Conservation (phyloP, 2,888 invertebrate species). For the Orchesellides sinensis region DNA sequence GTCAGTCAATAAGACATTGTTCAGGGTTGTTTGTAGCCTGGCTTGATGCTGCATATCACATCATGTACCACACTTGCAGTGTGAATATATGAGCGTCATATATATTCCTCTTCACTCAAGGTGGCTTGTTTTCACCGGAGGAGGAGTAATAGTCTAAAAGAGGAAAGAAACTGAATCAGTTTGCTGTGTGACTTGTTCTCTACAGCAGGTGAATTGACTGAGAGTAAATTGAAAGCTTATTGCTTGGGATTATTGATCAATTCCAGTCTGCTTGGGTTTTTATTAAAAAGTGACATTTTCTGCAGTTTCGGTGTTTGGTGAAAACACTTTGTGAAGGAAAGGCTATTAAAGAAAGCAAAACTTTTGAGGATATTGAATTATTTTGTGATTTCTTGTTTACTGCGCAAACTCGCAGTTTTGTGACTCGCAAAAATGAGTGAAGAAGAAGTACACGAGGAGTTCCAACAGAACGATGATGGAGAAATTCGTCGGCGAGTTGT, state of each 20-base stretch:
- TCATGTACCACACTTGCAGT: neutral
- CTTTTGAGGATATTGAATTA: neutral
- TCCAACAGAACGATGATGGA: slow-evolving; percentile 69
- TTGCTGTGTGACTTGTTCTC: no score
- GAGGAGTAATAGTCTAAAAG: slow-evolving; percentile 42
- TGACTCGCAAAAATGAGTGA: slow-evolving; percentile 38
- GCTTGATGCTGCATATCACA: neutral
- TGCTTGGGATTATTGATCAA: no score
- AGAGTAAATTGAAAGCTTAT: no score
- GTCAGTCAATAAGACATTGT: slow-evolving; percentile 50
- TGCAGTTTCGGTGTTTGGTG: neutral
- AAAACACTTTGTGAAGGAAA: no score
- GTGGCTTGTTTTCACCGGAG: slow-evolving; percentile 46
- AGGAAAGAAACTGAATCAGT: slow-evolving; percentile 19
- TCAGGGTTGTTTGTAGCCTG: slow-evolving; percentile 14
- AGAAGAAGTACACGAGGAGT: slow-evolving; percentile 63
- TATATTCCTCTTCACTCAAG: slow-evolving; percentile 32
- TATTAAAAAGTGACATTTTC: neutral
- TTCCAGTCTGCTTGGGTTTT: no score
- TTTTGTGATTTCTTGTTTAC: slow-evolving; percentile 12
- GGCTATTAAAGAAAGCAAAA: no score
- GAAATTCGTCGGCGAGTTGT: slow-evolving; percentile 72
- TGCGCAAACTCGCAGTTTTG: neutral
- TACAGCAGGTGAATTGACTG: no score
- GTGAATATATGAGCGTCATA: slow-evolving; percentile 3